Evolutionary conservation across 2,113 vertebrate genomes (phyloP).

Genomic region (Accipiter cooperii): DNA sequence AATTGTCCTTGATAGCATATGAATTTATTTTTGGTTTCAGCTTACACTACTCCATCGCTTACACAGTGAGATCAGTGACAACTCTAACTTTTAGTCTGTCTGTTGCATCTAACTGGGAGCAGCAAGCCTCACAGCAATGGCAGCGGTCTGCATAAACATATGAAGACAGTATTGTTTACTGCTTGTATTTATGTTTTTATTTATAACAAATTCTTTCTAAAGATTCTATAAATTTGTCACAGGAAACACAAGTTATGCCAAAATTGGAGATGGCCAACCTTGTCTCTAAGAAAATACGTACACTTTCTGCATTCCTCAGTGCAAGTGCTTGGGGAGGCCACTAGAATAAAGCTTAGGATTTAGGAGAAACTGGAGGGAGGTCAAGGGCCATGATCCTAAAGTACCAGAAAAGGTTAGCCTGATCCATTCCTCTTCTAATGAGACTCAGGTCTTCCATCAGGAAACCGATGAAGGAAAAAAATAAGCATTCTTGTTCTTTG

Average conservation of each 20-base stretch:
- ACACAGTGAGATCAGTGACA: not conserved
- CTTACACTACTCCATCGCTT: not conserved
- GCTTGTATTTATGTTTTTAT: not conserved
- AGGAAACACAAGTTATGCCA: not conserved
- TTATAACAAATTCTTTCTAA: not conserved
- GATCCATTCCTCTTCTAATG: not conserved
- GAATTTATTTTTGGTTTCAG: not conserved
- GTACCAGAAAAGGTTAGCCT: not conserved
- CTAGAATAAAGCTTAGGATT: not conserved
- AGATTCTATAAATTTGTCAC: not conserved
- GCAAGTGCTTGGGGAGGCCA: not conserved
- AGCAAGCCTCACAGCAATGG: not conserved
- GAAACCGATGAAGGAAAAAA: not conserved
- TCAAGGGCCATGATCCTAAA: not conserved
- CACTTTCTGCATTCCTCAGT: not conserved
- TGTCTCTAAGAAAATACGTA: not conserved
- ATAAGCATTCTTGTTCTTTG: not conserved
- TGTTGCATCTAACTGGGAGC: not conserved
- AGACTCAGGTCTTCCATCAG: not conserved
- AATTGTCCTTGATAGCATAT: not conserved
- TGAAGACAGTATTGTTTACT: not conserved
- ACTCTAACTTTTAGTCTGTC: not conserved
- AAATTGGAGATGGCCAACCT: not conserved
- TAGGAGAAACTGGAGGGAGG: not conserved
- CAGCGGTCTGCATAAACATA: fast-evolving